Conservation (phyloP, 2,113 vertebrate species). For the Rhodinocichla rosea region DNA sequence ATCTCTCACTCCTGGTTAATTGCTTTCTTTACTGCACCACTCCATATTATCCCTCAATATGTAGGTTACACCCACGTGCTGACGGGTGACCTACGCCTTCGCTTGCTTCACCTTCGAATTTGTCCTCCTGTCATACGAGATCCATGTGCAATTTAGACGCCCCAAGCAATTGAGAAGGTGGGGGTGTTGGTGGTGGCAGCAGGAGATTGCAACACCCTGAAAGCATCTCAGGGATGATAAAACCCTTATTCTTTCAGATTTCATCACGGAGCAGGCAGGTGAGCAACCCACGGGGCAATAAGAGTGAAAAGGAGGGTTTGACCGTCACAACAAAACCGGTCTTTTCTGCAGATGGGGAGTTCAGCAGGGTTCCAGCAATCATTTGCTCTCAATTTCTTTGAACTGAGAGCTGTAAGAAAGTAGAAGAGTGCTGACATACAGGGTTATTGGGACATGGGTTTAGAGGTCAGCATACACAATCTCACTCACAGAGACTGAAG, state of each 20-base stretch:
- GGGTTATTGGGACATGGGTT: not conserved
- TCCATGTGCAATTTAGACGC: not conserved
- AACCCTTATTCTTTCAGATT: not conserved
- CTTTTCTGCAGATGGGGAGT: not conserved
- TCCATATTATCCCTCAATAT: not conserved
- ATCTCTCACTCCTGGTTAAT: not conserved
- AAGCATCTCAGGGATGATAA: not conserved
- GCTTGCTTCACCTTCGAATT: not conserved
- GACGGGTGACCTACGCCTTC: not conserved
- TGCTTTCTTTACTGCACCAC: not conserved
- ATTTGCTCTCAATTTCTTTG: not conserved
- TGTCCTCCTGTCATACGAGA: not conserved
- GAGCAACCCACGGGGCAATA: not conserved
- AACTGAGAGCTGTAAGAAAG: not conserved
- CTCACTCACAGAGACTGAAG: not conserved
- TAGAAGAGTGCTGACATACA: not conserved
- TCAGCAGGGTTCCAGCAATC: not conserved
- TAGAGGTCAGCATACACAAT: not conserved
- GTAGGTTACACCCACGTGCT: not conserved
- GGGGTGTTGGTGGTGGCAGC: not conserved
- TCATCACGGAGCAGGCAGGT: not conserved
- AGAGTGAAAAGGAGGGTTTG: not conserved
- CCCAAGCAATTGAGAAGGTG: not conserved
- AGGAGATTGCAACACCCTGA: not conserved
- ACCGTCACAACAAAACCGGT: fast-evolving